Evolutionary conservation across 2,888 invertebrate species (phyloP).

Genomic region (Octonoba sinensis): DNA sequence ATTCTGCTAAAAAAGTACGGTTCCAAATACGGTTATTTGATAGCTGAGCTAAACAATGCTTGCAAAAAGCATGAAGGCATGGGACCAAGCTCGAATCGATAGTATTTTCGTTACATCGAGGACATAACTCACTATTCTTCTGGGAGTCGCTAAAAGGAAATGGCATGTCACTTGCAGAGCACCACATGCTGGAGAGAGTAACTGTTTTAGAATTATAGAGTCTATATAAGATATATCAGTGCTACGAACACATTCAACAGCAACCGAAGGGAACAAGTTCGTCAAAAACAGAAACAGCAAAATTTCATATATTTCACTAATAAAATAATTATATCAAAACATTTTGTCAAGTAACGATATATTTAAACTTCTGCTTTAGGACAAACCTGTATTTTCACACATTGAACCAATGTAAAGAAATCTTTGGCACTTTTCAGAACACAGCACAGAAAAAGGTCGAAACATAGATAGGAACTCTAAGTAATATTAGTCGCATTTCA

Average conservation of each 20-base stretch:
- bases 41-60: constrained; percentile 69
- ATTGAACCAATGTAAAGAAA: constrained; percentile 16
- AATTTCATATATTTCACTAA: background rate
- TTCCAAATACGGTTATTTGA: constrained; percentile 43
- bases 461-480: constrained; percentile 38
- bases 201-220: background rate
- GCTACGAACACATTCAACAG: constrained; percentile 1
- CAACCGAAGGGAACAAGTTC: background rate
- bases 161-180: constrained; percentile 52
- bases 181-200: constrained; percentile 46
- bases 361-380: constrained; percentile 11
- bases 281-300: background rate
- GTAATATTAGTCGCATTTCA: constrained; percentile 16
- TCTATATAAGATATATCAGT: constrained; percentile 11
- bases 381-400: constrained; percentile 43
- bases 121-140: constrained; percentile 67
- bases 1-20: constrained; percentile 48
- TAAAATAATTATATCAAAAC: constrained; percentile 15
- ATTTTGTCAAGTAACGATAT: background rate
- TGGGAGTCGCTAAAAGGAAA: constrained; percentile 44
- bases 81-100: constrained; percentile 71
- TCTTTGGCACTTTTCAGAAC: constrained; percentile 52
- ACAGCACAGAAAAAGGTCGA: background rate
- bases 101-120: constrained; percentile 69
- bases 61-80: constrained; percentile 71